Conservation (phyloP, 2,797 vertebrate genomes). For the Amblyopsis hoosieri region DNA sequence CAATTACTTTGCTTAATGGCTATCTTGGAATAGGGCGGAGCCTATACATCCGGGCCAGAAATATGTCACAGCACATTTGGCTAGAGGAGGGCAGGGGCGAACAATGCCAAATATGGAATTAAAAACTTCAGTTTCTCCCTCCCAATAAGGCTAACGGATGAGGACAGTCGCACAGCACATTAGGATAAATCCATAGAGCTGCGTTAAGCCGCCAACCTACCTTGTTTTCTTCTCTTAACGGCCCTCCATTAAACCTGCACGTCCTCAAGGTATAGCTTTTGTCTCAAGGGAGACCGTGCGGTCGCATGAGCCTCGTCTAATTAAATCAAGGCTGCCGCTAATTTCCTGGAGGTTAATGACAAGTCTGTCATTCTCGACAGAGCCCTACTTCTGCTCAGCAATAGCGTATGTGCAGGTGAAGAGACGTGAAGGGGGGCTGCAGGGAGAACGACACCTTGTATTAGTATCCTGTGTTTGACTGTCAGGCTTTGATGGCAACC, state of each 20-base stretch:
- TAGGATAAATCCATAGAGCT: slow-evolving; percentile 19
- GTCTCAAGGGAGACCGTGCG: slow-evolving; percentile 54
- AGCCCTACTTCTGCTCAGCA: slow-evolving; percentile 58
- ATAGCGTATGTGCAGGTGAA: slow-evolving; percentile 53
- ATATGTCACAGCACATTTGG: slow-evolving; percentile 42
- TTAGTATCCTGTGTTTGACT: slow-evolving; percentile 49
- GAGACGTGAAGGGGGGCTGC: slow-evolving; percentile 16
- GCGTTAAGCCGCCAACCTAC: slow-evolving; percentile 14
- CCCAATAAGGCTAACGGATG: slow-evolving; percentile 35
- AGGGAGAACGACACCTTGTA: slow-evolving; percentile 23
- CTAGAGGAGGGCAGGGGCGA: slow-evolving; percentile 14
- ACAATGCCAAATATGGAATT: slow-evolving; percentile 52
- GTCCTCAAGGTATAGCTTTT: slow-evolving; percentile 14
- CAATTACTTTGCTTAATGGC: slow-evolving; percentile 58
- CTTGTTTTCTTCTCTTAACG: neutral
- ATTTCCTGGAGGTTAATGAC: slow-evolving; percentile 78
- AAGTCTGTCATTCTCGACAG: slow-evolving; percentile 66
- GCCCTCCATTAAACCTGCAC: slow-evolving; percentile 20
- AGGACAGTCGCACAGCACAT: slow-evolving; percentile 7
- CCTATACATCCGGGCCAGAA: slow-evolving; percentile 38
- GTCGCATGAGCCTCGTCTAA: slow-evolving; percentile 71
- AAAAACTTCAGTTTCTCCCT: slow-evolving; percentile 28
- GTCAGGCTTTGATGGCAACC: slow-evolving; percentile 27
- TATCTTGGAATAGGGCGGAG: slow-evolving; percentile 48
- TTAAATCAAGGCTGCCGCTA: slow-evolving; percentile 73